These are phyloP conservation scores for Orchesella cincta DNA, from an alignment of 1,140 invertebrate genomes.

Conservation along the genomic window DNA sequence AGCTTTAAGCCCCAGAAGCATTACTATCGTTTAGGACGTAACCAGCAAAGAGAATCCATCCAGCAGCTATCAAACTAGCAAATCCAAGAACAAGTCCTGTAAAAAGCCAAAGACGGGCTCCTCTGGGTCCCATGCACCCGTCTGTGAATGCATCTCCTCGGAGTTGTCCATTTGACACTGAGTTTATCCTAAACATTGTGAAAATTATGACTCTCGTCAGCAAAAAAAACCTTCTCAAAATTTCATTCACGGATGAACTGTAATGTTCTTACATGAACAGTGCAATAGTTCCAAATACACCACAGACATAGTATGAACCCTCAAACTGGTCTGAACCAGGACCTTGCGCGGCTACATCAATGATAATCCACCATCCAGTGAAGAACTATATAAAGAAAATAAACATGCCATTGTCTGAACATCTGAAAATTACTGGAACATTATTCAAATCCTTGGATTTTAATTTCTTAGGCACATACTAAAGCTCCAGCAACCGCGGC, in stretches of 20 bases:
- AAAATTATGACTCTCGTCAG: not conserved
- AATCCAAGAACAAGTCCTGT: conserved; percentile 95
- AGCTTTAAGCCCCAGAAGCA: conserved; percentile 16
- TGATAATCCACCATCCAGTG: conserved; percentile 95
- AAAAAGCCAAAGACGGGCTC: conserved; percentile 92
- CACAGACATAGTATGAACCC: conserved; percentile 87
- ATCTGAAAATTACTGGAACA: not conserved
- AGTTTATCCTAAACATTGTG: conserved; percentile 74
- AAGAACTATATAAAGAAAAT: conserved; percentile 75
- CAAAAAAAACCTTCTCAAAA: conserved; percentile 18
- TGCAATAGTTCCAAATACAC: conserved; percentile 88
- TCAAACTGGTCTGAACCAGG: conserved; percentile 66
- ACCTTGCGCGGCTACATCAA: conserved; percentile 85
- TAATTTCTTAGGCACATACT: conserved; percentile 62
- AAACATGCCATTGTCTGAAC: conserved; percentile 54
- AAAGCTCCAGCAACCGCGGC: conserved; percentile 80
- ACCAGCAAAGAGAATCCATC: conserved; percentile 91
- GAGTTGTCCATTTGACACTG: conserved; percentile 91
- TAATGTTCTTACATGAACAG: conserved; percentile 77
- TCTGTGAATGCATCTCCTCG: conserved; percentile 82
- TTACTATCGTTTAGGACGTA: conserved; percentile 37
- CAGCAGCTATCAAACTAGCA: conserved; percentile 88
- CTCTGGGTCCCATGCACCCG: conserved; percentile 83
- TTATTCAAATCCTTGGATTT: not conserved
- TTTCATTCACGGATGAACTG: not conserved